Base-by-base conservation (phyloP, 2,888 invertebrate genomes). In the Disparrhopalites patrizii region DNA sequence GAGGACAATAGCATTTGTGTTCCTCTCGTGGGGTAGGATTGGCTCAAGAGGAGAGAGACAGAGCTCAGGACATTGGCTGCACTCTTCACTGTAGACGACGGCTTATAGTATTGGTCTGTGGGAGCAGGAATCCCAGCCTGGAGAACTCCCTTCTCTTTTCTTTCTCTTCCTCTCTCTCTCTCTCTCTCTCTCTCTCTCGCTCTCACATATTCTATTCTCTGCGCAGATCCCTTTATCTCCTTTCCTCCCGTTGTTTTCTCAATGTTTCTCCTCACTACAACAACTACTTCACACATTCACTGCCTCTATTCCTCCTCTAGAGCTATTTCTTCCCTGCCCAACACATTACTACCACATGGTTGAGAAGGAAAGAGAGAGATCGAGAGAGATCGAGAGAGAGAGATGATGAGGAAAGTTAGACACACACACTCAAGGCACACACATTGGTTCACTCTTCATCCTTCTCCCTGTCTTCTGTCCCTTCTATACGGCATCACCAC, bases 151-250 rank as follows among this genome's bases (percentile, higher is more conserved):
- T 62, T 52, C 62, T 52, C 57, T 1, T 60, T 4, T 62, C 54
- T 43, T 31, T 18, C 23, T 23, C 10, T n/a, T 8, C 25, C 50
- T 60, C 33, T 62, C 55, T 56, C 30, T 18, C 30, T 38, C 58
- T 58, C 31, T 43, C 28, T 58, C 51, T 56, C 47, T 31, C 28
- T 13, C 33, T 65, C 38, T 61, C 25, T 33, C 50, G 15, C 38
- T 40, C 30, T 43, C 54, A 36, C 60, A 47, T 23, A 40, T 43
- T 58, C 62, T 65, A 66, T 64, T 65, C 68, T 64, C 61, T 68
- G 68, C 68, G 68, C 68, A 68, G 68, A 66, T 63, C 61, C 66
- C 63, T 66, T 68, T 66, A 64, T 68, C 61, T 65, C 61, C 43
- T 63, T 66, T 54, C 51, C 60, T 66, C 55, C 56, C 56, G 63